Evolutionary conservation across 2,888 invertebrate genomes (phyloP), one percentile per base, ranked within the genome.

Genomic region (Drosophila nr. fundita): DNA sequence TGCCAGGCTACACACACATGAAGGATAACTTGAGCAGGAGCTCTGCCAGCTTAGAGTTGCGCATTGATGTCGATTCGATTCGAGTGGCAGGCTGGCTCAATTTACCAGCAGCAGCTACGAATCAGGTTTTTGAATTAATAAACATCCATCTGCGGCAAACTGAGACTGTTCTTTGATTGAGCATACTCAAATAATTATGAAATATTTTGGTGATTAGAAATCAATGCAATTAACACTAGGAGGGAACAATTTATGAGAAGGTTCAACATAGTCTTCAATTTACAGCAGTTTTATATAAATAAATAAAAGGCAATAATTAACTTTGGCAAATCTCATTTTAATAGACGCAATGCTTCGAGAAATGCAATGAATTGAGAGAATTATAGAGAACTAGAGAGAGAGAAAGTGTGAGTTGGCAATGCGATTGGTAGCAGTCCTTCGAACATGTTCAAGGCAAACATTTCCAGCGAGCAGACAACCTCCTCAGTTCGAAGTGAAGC

Each of bases 401-500:
- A 24, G 15, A 30, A 30, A 57, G 50, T 53, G 50, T 6, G 4
- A 27, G n/a, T 68, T 70, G 75, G 68, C 71, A 69, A 64, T 38
- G 68, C 78, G 42, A 27, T 45, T 76, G 66, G 54, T 52, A 60
- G 38, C 54, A 59, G 36, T 21, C 18, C 30, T 30, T 38, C 68
- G 24, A 70, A 64, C 67, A 60, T 67, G 76, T 73, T 45, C 36
- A 13, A 4, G 54, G 8, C 61, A 68, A 38, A 67, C 76, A 66
- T 30, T 71, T 73, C 59, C 64, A 73, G 40, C 49, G 67, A 77
- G 77, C 67, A 65, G 77, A 52, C 32, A 18, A n/a, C 21, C 15
- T 1, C 7, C 15, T 2, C 7, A 45, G 1, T 49, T 48, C 55
- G 38, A 48, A 15, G 13, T 0, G 5, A 15, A 70, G 83, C 83